A percentile compares a stretch with the other conserved stretches of the same genome.
These are phyloP conservation scores for Nematostella vectensis DNA, from an alignment of 92 coral and sea anemone genomes.

Conservation along the genomic window DNA sequence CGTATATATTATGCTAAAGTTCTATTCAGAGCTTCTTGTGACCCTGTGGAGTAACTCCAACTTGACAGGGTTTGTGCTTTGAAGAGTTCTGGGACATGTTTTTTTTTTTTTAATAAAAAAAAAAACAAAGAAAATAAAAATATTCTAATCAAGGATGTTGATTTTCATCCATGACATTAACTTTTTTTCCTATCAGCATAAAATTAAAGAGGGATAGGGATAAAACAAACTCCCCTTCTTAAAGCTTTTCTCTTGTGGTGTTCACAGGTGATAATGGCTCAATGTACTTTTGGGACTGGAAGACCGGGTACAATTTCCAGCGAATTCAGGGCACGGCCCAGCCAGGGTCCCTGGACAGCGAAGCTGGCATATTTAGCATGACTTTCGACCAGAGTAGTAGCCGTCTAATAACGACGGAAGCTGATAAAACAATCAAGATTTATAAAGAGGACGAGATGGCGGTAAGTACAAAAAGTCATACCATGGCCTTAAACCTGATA, in stretches of 20 bases:
- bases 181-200: too few species aligned
- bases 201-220: too few species aligned
- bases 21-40: too few species aligned
- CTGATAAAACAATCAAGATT: conserved; percentile 93
- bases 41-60: too few species aligned
- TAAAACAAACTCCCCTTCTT: too few species aligned
- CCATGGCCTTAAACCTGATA: background rate
- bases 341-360: conserved; percentile 99
- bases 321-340: conserved; percentile 86
- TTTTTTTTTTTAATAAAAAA: too few species aligned
- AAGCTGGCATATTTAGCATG: conserved; percentile 92
- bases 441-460: conserved; percentile 94
- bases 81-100: too few species aligned
- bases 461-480: conserved; percentile 50
- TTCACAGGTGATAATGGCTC: conserved; percentile 95
- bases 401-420: conserved; percentile 91
- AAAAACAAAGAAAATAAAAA: too few species aligned
- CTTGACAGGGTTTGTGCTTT: too few species aligned
- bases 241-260: too few species aligned
- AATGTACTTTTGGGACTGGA: conserved; percentile 99
- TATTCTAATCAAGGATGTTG: too few species aligned
- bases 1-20: conserved; percentile 42
- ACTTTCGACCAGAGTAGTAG: conserved; percentile 93
- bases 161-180: too few species aligned
- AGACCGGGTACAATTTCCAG: conserved; percentile 95